Conservation (phyloP, 2,113 vertebrate species). For the Nicator chloris region DNA sequence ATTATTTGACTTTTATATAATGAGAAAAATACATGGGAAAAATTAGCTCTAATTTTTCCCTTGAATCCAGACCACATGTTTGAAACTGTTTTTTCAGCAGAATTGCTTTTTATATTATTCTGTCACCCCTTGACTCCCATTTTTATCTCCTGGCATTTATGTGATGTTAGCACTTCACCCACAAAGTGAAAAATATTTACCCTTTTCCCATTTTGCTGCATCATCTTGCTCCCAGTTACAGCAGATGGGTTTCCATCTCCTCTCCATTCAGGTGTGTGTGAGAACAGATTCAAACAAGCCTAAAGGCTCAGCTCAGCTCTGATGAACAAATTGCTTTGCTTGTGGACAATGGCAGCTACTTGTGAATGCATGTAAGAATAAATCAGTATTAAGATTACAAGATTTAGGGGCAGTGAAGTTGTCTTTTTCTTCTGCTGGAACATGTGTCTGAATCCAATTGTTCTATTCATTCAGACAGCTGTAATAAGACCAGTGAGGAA, state of each 20-base stretch:
- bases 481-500: background rate
- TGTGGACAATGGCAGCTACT: slow-evolving; percentile 10
- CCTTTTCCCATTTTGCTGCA: background rate
- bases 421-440: background rate
- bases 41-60: background rate
- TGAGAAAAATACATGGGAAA: background rate
- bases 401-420: background rate
- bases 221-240: background rate
- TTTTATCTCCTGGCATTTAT: background rate
- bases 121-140: background rate
- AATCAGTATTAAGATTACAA: slow-evolving; percentile 25
- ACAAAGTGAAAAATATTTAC: background rate
- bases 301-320: background rate
- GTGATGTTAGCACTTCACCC: background rate
- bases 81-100: background rate
- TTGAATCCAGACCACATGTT: background rate
- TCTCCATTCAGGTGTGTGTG: background rate
- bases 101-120: background rate
- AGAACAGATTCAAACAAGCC: background rate
- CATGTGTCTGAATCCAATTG: background rate
- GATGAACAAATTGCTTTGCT: slow-evolving; percentile 19
- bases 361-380: slow-evolving; percentile 2
- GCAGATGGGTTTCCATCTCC: background rate
- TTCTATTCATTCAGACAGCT: background rate
- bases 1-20: background rate